Conservation (phyloP, 2,113 vertebrate species). For the Python bivittatus region DNA sequence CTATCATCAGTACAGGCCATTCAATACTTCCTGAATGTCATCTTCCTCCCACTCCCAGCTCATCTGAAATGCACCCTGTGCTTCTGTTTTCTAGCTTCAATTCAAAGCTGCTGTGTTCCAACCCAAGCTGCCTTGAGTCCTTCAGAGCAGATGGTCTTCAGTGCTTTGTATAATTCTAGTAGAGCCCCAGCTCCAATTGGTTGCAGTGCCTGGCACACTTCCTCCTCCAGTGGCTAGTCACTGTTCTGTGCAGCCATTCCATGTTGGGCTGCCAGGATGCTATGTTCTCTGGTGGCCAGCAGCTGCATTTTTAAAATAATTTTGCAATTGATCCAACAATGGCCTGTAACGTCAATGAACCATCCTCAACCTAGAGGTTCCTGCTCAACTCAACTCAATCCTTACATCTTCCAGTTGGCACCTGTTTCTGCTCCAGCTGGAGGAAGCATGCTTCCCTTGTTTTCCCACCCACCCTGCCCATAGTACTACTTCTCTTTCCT, state of each 20-base stretch:
- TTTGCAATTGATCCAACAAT: background rate
- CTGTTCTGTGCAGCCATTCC: background rate
- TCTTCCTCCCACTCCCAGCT: background rate
- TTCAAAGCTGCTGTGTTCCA: background rate
- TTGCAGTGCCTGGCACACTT: background rate
- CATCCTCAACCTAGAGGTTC: background rate
- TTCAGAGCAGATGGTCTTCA: background rate
- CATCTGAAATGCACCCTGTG: background rate
- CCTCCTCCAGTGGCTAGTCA: background rate
- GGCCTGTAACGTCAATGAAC: background rate
- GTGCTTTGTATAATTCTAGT: background rate
- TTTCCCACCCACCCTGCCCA: background rate
- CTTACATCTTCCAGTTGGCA: background rate
- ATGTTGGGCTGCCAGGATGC: background rate
- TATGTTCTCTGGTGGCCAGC: background rate
- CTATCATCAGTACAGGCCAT: background rate
- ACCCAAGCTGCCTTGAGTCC: background rate
- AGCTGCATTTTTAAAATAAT: background rate
- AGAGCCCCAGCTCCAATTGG: background rate
- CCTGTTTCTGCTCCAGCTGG: background rate
- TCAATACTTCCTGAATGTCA: background rate
- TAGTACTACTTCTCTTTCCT: background rate
- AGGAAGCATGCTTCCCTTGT: background rate
- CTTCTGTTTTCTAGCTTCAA: background rate
- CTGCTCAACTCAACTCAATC: background rate